These are phyloP conservation scores for Ctenosaura bakeri DNA, from an alignment of 2,797 vertebrate species.

Conservation along the genomic window DNA sequence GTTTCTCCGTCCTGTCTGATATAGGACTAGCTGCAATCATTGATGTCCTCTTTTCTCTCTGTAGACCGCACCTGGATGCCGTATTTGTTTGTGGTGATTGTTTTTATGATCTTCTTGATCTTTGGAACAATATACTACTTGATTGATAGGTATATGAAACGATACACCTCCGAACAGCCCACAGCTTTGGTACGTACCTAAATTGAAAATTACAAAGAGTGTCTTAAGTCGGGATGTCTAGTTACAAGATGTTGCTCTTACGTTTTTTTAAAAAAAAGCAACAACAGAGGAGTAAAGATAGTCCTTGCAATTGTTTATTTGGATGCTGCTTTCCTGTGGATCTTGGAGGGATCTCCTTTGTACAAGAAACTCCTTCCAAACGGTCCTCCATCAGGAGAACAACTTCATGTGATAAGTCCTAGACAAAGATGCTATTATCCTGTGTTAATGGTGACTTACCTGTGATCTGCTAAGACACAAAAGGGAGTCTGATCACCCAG, in stretches of 20 bases:
- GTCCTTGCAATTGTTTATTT: no score
- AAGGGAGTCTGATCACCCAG: no score
- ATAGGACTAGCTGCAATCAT: neutral
- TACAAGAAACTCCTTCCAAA: no score
- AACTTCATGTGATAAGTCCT: no score
- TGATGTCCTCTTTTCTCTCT: conserved; percentile 3
- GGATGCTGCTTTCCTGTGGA: neutral
- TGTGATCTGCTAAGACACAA: no score
- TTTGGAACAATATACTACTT: conserved; percentile 59
- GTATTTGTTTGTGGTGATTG: conserved; percentile 64
- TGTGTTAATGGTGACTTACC: no score
- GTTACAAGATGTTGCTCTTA: neutral
- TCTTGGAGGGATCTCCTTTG: neutral
- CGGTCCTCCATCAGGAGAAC: no score
- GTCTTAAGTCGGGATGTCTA: neutral
- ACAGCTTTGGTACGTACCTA: conserved; percentile 75
- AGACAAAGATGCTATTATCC: no score
- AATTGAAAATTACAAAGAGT: neutral
- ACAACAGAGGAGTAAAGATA: neutral
- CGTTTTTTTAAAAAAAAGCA: neutral
- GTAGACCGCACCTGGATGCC: conserved; percentile 77
- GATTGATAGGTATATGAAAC: conserved; percentile 77
- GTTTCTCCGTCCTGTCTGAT: no score
- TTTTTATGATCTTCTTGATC: conserved; percentile 63
- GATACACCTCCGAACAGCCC: conserved; percentile 63